Evolutionary conservation across 1,140 invertebrate species (phyloP).

Genomic region (Pseudomyrmex sp.): DNA sequence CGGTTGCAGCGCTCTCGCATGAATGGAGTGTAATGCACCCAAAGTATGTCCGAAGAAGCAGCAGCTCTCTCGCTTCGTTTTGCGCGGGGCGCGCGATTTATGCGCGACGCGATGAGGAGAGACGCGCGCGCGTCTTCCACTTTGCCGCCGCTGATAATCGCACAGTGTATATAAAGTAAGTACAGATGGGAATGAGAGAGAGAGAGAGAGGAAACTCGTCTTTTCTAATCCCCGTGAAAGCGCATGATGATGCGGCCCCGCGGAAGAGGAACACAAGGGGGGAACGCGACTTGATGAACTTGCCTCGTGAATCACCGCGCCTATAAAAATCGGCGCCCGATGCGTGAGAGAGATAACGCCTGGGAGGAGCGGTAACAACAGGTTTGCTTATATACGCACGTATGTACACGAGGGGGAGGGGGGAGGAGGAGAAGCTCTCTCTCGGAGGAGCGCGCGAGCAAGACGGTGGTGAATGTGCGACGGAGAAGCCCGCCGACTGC

Average conservation of each 20-base stretch:
- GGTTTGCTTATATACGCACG: constrained; percentile 76
- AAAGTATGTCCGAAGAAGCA: constrained; percentile 40
- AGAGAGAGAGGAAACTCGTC: neutral
- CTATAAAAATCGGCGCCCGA: constrained; percentile 81
- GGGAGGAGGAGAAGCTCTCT: neutral
- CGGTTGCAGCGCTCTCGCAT: constrained; percentile 10
- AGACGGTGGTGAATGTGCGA: neutral
- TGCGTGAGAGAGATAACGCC: constrained; percentile 80
- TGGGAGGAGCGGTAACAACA: constrained; percentile 81
- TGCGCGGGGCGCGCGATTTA: constrained; percentile 34
- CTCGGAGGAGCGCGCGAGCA: neutral
- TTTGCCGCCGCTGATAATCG: constrained; percentile 29
- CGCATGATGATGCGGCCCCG: constrained; percentile 45
- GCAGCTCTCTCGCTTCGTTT: neutral
- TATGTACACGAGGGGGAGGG: neutral
- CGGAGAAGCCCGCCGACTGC: constrained; percentile 42
- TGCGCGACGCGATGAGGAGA: neutral
- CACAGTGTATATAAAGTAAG: constrained; percentile 16
- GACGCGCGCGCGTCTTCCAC: constrained; percentile 16
- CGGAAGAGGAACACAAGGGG: constrained; percentile 57
- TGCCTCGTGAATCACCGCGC: constrained; percentile 81
- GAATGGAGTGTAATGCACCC: constrained; percentile 54
- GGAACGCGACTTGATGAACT: constrained; percentile 78
- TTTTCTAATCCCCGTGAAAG: constrained; percentile 77
- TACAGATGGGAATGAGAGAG: constrained; percentile 33